Conservation (phyloP, 2,797 vertebrate genomes). For the Rhyacichthys aspro region DNA sequence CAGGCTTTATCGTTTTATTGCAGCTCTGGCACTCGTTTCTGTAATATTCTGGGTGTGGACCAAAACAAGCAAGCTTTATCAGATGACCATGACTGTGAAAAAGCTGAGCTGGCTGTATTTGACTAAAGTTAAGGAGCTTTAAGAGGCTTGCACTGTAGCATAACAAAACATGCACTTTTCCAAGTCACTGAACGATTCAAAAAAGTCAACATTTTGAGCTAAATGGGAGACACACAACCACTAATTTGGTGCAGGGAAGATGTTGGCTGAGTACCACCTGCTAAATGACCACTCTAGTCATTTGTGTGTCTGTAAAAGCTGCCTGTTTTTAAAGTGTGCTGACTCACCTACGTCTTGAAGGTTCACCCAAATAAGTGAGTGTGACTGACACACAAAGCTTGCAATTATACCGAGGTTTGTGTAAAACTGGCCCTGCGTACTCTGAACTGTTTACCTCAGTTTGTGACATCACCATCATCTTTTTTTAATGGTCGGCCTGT, state of each 20-base stretch:
- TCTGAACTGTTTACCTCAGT: slow-evolving; percentile 37
- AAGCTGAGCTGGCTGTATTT: slow-evolving; percentile 63
- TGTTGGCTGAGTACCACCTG: slow-evolving; percentile 66
- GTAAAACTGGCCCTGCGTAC: slow-evolving; percentile 28
- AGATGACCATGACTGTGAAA: slow-evolving; percentile 68
- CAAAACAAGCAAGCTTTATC: slow-evolving; percentile 76
- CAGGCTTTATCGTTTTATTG: slow-evolving; percentile 71
- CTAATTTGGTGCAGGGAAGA: slow-evolving; percentile 67
- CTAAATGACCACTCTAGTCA: slow-evolving; percentile 67
- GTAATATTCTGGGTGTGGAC: slow-evolving; percentile 72
- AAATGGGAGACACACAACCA: slow-evolving; percentile 65
- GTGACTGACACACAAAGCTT: slow-evolving; percentile 50
- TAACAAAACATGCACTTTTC: slow-evolving; percentile 67
- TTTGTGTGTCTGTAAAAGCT: slow-evolving; percentile 51
- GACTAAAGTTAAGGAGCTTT: slow-evolving; percentile 44
- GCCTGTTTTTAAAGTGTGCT: slow-evolving; percentile 64
- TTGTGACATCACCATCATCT: slow-evolving; percentile 45
- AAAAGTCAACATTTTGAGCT: slow-evolving; percentile 70
- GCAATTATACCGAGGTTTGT: slow-evolving; percentile 49
- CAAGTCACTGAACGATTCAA: slow-evolving; percentile 51
- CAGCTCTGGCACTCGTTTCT: slow-evolving; percentile 62
- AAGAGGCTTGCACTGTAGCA: slow-evolving; percentile 35
- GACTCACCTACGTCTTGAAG: slow-evolving; percentile 68
- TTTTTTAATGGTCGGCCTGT: slow-evolving; percentile 6
- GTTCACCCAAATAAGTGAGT: slow-evolving; percentile 54